Evolutionary conservation across 2,797 vertebrate genomes (phyloP), one percentile per base, ranked within the genome.

Genomic region (Ambastaia sidthimunki): DNA sequence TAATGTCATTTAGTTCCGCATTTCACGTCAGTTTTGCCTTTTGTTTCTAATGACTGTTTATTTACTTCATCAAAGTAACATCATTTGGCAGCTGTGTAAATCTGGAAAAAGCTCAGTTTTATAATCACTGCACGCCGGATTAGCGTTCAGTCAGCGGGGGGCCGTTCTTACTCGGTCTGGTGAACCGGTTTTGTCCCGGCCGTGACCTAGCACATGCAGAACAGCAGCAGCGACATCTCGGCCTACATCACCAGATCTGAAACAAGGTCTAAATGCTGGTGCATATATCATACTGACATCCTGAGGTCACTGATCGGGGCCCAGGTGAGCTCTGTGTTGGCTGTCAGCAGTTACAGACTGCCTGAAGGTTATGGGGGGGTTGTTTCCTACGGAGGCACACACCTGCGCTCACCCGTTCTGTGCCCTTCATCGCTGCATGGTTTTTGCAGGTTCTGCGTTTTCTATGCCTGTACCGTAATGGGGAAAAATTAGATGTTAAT

Each of bases 271-370:
- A 76, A 55, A 76, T 57, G 67, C 82, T 78, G 31, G 23, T 70
- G 48, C 76, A 85, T 89, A 85, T 76, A 80, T 90, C 82, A 77
- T 82, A 34, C 71, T 76, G 86, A 84, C 88, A 86, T 83, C 68
- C 67, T 54, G 76, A 80, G 83, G 81, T 79, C 83, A 80, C 69
- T 82, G 77, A 78, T 83, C 44, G 74, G 66, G 79, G 71, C 75
- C 81, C 76, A 80, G 50, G 28, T 84, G 82, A 85, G 82, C 80
- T 48, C 74, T 48, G 78, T 76, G 71, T 19, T 74, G 83, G 78
- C 47, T 79, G 76, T 83, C 81, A 86, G 57, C 71, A 62, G 37
- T 41, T 41, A 41, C 37, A 41, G 37, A 62, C 81, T 44, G 52
- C 67, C 83, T 28, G 31, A 80, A 85, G 76, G 69, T 87, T 87